A percentile compares a stretch with the other conserved stretches of the same genome.
Conservation (phyloP, 2,113 vertebrate species). For the Hylia prasina region DNA sequence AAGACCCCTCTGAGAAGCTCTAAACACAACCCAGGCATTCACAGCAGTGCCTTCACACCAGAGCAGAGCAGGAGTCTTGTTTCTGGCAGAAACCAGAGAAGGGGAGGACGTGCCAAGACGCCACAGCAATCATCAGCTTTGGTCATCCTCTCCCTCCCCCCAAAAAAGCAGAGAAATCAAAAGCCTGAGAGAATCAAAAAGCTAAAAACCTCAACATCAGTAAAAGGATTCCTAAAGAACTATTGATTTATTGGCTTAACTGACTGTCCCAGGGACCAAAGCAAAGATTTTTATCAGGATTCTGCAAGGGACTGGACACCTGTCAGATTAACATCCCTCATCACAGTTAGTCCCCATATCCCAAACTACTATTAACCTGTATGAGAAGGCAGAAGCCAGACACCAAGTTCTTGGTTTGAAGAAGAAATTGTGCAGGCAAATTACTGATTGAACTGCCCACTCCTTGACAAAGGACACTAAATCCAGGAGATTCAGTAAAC, state of each 20-base stretch:
- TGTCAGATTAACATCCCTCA: background rate
- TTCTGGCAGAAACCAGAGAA: slow-evolving; percentile 8
- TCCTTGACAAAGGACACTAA: slow-evolving; percentile 8
- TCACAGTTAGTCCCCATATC: background rate
- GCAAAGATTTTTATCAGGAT: background rate
- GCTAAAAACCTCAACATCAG: slow-evolving; percentile 14
- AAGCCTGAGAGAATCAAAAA: slow-evolving; percentile 24
- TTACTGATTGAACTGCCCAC: background rate
- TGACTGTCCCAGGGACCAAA: background rate
- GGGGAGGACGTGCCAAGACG: background rate
- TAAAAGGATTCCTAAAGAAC: background rate
- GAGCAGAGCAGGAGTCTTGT: background rate
- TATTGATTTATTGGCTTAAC: background rate
- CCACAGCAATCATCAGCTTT: background rate
- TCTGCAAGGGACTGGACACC: background rate
- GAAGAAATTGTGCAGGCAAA: background rate
- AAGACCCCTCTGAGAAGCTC: background rate
- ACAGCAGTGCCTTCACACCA: background rate
- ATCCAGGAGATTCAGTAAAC: slow-evolving; percentile 13
- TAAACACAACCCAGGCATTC: background rate
- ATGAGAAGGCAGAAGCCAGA: background rate
- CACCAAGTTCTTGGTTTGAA: background rate
- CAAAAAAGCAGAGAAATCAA: slow-evolving; percentile 17
- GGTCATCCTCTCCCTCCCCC: background rate
- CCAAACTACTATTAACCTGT: background rate